Conservation (phyloP, 2,113 vertebrate species). For the Bettongia penicillata region DNA sequence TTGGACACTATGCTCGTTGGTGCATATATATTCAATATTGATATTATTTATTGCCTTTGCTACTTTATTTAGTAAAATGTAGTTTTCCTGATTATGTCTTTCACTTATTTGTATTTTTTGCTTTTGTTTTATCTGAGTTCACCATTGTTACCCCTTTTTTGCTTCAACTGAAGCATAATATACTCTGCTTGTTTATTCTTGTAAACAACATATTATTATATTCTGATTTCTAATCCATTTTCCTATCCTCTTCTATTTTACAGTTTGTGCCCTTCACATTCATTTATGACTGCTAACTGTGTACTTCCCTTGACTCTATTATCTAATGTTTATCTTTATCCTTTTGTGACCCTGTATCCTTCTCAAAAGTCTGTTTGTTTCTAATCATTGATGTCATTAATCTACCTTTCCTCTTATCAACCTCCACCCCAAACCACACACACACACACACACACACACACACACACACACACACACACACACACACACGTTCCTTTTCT, state of each 20-base stretch:
- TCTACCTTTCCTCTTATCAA: not conserved
- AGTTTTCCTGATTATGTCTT: not conserved
- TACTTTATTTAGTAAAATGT: not conserved
- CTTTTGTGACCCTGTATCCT: not conserved
- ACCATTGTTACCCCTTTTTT: not conserved
- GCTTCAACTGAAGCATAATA: not conserved
- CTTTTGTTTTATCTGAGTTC: not conserved
- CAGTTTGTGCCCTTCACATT: not conserved
- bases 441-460: too few relatives aligned
- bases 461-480: too few relatives aligned
- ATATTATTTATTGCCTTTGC: not conserved
- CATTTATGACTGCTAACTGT: not conserved
- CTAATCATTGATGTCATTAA: not conserved
- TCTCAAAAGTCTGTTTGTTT: not conserved
- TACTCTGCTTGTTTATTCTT: not conserved
- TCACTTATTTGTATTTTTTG: not conserved
- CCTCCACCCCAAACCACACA: too few relatives aligned
- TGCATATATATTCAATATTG: not conserved
- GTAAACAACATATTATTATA: not conserved
- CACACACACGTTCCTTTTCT: not conserved
- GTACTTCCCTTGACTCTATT: not conserved
- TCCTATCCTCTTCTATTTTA: not conserved
- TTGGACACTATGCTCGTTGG: not conserved
- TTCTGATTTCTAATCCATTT: not conserved
- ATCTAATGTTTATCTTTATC: not conserved